These are phyloP conservation scores for Callosobruchus maculatus DNA, from an alignment of 2,888 invertebrate species.

Conservation along the genomic window DNA sequence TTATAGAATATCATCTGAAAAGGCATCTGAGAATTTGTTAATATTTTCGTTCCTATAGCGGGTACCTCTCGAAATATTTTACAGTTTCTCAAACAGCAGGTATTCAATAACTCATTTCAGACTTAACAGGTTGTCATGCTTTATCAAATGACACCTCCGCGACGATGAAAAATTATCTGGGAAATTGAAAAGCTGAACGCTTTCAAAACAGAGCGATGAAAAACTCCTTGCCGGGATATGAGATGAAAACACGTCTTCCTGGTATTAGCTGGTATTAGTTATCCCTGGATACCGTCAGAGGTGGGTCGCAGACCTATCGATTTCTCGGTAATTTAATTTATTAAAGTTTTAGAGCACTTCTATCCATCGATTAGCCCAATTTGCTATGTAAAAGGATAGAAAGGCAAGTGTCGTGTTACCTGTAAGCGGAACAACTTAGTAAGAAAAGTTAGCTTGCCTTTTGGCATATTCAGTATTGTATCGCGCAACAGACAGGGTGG, in stretches of 20 bases:
- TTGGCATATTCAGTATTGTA: no score
- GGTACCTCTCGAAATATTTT: no score
- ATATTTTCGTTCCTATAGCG: no score
- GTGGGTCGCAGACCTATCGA: not conserved
- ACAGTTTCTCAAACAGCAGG: no score
- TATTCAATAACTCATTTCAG: not conserved
- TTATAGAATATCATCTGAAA: no score
- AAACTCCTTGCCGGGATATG: not conserved
- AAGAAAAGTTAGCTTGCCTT: not conserved
- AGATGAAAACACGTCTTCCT: not conserved
- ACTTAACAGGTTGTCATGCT: not conserved
- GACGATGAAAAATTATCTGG: not conserved
- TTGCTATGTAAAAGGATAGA: not conserved
- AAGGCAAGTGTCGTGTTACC: not conserved
- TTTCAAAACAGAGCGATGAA: not conserved
- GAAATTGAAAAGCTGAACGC: not conserved
- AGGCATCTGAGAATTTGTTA: no score
- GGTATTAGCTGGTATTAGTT: not conserved
- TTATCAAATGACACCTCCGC: not conserved
- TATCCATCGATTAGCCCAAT: not conserved
- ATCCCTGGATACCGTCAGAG: not conserved
- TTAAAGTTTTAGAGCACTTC: not conserved
- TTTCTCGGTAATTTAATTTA: not conserved
- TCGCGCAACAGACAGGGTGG: no score
- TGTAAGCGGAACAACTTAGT: not conserved